Conservation (phyloP, 2,113 vertebrate species). For the Elgaria multicarinata region DNA sequence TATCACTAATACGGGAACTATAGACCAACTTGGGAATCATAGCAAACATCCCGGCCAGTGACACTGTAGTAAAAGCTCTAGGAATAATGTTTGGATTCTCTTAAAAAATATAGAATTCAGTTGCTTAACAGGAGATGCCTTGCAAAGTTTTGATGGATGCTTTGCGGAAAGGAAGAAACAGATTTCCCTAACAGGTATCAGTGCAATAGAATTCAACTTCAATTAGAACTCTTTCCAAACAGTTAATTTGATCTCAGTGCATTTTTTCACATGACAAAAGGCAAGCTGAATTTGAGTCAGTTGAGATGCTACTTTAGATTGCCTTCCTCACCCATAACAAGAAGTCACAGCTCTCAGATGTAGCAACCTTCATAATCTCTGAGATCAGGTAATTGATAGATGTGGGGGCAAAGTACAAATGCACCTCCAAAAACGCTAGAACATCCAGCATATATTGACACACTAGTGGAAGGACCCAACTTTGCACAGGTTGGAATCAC, state of each 20-base stretch:
- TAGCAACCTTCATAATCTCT: not conserved
- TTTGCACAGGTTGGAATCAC: no score
- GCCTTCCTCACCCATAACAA: not conserved
- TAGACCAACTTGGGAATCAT: not conserved
- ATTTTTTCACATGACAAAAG: not conserved
- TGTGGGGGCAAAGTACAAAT: not conserved
- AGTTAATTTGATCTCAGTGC: not conserved
- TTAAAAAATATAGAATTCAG: not conserved
- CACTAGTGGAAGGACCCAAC: no score
- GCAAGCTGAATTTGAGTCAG: not conserved
- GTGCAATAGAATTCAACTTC: not conserved
- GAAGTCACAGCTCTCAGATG: not conserved
- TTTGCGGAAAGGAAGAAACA: not conserved
- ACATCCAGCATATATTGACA: no score
- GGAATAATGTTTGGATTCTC: not conserved
- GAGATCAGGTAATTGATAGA: not conserved
- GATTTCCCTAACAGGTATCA: not conserved
- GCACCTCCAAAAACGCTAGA: not conserved
- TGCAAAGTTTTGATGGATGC: not conserved
- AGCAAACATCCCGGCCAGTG: not conserved
- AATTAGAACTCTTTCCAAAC: not conserved
- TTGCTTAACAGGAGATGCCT: not conserved
- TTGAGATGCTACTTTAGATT: not conserved
- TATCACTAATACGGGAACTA: not conserved
- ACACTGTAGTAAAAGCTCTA: not conserved